phyloP scores from a whole-genome alignment of 2,888 invertebrate genomes.

The Eumerus sabulonum region DNA sequence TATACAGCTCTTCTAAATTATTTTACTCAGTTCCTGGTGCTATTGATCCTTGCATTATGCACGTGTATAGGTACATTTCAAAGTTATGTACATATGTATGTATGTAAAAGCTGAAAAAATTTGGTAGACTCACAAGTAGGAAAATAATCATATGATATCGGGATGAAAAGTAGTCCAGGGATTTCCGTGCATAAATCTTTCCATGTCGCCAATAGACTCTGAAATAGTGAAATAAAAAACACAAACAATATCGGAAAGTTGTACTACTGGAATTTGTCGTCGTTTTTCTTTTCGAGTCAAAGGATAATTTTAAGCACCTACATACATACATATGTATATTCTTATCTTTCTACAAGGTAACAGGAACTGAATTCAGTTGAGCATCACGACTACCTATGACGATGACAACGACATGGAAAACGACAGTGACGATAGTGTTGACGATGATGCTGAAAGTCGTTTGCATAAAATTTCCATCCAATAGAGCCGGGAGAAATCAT shows the following conservation, averaged over 20 bases:
- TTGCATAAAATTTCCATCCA: conserved; percentile 67
- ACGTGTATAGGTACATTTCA: too few relatives aligned
- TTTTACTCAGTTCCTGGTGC: too few relatives aligned
- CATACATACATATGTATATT: too few relatives aligned
- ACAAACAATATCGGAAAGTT: conserved; percentile 57
- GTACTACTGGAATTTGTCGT: conserved; percentile 18
- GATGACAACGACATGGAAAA: conserved; percentile 14
- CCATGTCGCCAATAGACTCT: conserved; percentile 38
- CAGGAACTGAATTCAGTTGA: conserved; percentile 57
- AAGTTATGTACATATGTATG: too few relatives aligned
- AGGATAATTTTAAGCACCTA: conserved; percentile 63
- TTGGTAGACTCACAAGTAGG: conserved; percentile 44
- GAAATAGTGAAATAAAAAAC: conserved; percentile 25
- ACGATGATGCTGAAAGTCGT: conserved; percentile 61
- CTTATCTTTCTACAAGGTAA: conserved; percentile 64
- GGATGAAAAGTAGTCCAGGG: conserved; percentile 58
- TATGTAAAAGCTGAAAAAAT: conserved; percentile 56
- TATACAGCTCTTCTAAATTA: too few relatives aligned
- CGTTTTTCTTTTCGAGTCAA: conserved; percentile 14
- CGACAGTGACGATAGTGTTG: conserved; percentile 21
- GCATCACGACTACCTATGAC: conserved; percentile 48
- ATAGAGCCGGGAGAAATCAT: conserved; percentile 59
- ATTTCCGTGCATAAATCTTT: conserved; percentile 55
- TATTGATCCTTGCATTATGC: too few relatives aligned
- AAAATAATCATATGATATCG: conserved; percentile 59